Evolutionary conservation across 1,140 invertebrate species (phyloP).

Genomic region (Reticulitermes speratus): DNA sequence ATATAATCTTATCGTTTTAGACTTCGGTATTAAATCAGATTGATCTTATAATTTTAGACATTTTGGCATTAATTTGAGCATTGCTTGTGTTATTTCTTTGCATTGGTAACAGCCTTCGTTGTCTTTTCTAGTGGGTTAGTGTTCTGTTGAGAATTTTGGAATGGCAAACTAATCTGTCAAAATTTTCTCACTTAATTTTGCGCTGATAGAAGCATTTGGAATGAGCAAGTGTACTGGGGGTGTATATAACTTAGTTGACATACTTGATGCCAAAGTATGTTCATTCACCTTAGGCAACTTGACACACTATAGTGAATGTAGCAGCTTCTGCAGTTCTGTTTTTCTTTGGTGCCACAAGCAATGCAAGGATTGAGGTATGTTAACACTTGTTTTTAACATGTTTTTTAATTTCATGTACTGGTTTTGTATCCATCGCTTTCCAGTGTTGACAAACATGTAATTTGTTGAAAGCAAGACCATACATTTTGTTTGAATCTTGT

Average conservation of each 20-base stretch:
- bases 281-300: background rate
- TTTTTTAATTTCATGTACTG: background rate
- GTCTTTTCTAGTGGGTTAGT: background rate
- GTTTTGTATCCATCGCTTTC: background rate
- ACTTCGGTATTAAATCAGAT: background rate
- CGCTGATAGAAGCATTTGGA: background rate
- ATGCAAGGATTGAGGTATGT: background rate
- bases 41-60: background rate
- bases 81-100: background rate
- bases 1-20: too few species aligned
- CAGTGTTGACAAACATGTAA: background rate
- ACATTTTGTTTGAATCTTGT: constrained; percentile 5
- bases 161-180: background rate
- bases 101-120: background rate
- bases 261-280: constrained; percentile 14
- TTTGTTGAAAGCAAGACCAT: background rate
- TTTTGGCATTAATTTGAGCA: constrained; percentile 12
- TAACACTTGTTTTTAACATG: background rate
- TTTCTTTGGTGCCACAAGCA: background rate
- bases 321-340: background rate
- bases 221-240: background rate
- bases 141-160: background rate
- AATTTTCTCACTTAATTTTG: background rate
- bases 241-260: background rate
- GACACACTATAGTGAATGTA: background rate